Base-by-base conservation (phyloP, 2,797 vertebrate species). In the Pangasius macronema region DNA sequence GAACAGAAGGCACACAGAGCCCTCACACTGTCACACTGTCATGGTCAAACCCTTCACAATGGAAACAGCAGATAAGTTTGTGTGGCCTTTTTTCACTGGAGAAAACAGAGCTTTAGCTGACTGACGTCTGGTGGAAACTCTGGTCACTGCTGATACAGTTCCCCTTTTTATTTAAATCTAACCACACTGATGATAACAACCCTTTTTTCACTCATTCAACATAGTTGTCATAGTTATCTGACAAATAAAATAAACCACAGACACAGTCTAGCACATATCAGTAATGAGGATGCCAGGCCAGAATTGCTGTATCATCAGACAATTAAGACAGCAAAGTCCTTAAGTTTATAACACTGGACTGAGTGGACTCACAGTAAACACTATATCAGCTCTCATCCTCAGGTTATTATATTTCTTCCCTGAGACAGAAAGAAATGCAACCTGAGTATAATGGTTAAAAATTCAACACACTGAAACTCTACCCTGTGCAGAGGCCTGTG, bases 381-480 rank as follows among this genome's bases (percentile, higher is more conserved):
- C 55, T 61, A 6, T 36, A 79, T 24, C 51, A 73, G 77, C 24
- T 30, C 24, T 57, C 68, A 55, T 68, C 39, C 30, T 27, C 51
- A 11, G 24, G 20, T 53, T 46, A 65, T 53, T 85, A 61, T 72
- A 39, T 68, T 85, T 61, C 46, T 67, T 85, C 61, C 83, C 57
- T 1, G 13, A 67, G 61, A 70, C 68, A 68, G 46, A 13, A 63
- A 68, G 75, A 10, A 82, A 63, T 46, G 93, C 61, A 91, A 95
- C 92, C 86, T 13, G 92, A 94, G 90, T 0, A 36, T 85, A 61
- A 80, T 49, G 36, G 88, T 95, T 86, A 95, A 95, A 94, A 89
- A 93, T 94, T 93, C 72, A 95, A 85, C 61, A 88, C 9, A 5
- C 82, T 85, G 94, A 91, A 93, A 94, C 90, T 53, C 33, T 89